Base-by-base conservation (phyloP, 2,888 invertebrate species). In the Cheilosia pagana region DNA sequence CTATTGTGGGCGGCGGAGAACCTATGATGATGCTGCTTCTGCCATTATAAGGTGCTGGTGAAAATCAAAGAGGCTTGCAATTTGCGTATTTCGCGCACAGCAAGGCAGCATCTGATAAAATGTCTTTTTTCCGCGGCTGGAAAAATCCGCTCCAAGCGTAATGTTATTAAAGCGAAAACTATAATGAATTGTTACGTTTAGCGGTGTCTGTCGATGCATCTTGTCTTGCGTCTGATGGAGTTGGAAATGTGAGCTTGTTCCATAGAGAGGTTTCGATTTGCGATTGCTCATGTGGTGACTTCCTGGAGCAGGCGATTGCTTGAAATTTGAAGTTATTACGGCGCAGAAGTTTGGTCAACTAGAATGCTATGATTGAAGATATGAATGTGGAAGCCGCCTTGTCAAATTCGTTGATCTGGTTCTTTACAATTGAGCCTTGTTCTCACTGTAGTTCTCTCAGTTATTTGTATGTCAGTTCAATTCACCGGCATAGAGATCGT, bases 1-100 rank as follows among this genome's bases (percentile, higher is more conserved):
- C 83, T 70, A 52, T 85, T 60, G 83, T 85, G 81, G 85, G 85
- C 85, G 85, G 70, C 35, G 43, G 55, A 50, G 45, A 76, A 50
- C 53, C 74, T 23, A 70, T 43, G 68, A 79, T 70, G 85, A 74
- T 68, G 77, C 12, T 71, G 59, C 12, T 60, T 71, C 41, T 71
- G 59, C 60, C 67, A 48, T 25, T 52, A 5, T 21, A 25, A 25
- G 63, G 21, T 62, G 68, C 62, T 57, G 60, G 60, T 28, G 67
- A 57, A 48, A 76, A 74, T 68, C 71, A 21, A 53, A 67, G 43
- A 39, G 19, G 31, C 57, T 59, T 43, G 53, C 65, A 53, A 62
- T 72, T 63, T 67, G 74, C 79, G 72, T 85, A 81, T 62, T 85
- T 67, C 57, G 81, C 75, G 68, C 74, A 53, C 45, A 70, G 43